Conservation (phyloP, 2,797 vertebrate genomes). For the Peromyscus eremicus region DNA sequence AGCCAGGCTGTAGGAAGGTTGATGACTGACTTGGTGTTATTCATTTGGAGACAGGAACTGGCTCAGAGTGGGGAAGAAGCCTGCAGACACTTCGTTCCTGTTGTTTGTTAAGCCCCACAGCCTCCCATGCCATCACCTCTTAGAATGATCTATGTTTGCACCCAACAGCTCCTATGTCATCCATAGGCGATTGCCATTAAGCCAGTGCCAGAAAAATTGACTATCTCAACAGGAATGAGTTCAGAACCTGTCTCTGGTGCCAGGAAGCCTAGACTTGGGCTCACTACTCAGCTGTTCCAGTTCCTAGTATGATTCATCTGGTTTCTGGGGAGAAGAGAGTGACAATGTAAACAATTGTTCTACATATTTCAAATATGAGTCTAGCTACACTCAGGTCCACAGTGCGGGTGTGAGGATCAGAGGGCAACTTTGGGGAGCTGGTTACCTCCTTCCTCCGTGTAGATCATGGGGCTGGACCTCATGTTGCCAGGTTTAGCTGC, state of each 20-base stretch:
- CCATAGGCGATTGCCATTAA: slow-evolving; percentile 12
- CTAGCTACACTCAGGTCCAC: not conserved
- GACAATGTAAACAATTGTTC: not conserved
- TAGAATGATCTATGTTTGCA: not conserved
- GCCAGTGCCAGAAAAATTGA: slow-evolving; percentile 54
- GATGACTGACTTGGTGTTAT: not conserved
- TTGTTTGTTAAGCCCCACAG: accelerated
- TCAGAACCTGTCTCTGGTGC: not conserved
- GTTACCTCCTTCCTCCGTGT: not conserved
- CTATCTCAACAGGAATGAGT: slow-evolving; percentile 31
- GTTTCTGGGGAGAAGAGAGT: not conserved
- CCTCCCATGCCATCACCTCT: not conserved
- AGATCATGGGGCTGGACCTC: not conserved
- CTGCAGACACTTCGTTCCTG: not conserved
- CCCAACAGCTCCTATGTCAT: slow-evolving; percentile 38
- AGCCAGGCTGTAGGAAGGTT: not conserved
- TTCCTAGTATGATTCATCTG: slow-evolving; percentile 34
- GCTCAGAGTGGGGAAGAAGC: not conserved
- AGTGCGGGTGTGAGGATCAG: not conserved
- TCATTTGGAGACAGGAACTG: not conserved
- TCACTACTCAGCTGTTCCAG: slow-evolving; percentile 57
- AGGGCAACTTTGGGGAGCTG: not conserved
- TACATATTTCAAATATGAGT: not conserved
- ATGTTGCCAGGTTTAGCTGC: not conserved
- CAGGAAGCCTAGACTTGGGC: slow-evolving; percentile 26